Evolutionary conservation across 2,888 invertebrate species (phyloP).

Genomic region (Argyresthia goedartella): DNA sequence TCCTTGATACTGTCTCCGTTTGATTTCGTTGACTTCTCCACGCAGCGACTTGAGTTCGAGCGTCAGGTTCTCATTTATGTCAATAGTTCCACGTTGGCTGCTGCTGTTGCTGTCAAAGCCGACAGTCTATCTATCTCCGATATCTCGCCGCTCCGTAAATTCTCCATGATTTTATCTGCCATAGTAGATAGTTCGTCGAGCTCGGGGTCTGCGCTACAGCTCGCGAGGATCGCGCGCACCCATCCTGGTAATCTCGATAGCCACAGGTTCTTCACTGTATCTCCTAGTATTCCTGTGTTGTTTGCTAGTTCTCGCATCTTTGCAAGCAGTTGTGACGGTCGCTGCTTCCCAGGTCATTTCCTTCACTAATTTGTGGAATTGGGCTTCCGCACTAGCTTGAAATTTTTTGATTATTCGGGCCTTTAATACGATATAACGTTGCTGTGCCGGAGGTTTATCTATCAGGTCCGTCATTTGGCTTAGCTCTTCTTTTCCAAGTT

Average conservation of each 20-base stretch:
- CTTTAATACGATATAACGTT: conserved; percentile 6
- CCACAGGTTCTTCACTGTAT: too few relatives aligned
- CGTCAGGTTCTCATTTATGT: neutral
- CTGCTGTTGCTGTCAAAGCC: conserved; percentile 4
- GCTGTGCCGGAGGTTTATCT: neutral
- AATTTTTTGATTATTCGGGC: neutral
- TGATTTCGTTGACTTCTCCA: neutral
- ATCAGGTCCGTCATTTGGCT: conserved; percentile 6
- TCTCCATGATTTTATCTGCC: too few relatives aligned
- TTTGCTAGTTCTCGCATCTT: conserved; percentile 4
- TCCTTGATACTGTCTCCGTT: neutral
- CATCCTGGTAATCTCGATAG: too few relatives aligned
- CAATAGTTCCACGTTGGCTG: neutral
- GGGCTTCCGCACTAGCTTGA: conserved; percentile 4
- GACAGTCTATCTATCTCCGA: conserved; percentile 1
- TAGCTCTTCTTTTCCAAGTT: conserved; percentile 2
- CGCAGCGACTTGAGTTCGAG: too few relatives aligned
- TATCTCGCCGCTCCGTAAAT: too few relatives aligned
- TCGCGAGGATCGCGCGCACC: too few relatives aligned
- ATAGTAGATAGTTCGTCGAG: too few relatives aligned
- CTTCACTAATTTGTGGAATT: conserved; percentile 5
- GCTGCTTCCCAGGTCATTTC: conserved; percentile 8
- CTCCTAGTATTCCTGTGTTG: too few relatives aligned
- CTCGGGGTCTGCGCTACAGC: too few relatives aligned
- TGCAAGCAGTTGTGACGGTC: conserved; percentile 6